Evolutionary conservation across 2,888 invertebrate genomes (phyloP), one percentile per base, ranked within the genome.

Genomic region (Dynastes tityus): DNA sequence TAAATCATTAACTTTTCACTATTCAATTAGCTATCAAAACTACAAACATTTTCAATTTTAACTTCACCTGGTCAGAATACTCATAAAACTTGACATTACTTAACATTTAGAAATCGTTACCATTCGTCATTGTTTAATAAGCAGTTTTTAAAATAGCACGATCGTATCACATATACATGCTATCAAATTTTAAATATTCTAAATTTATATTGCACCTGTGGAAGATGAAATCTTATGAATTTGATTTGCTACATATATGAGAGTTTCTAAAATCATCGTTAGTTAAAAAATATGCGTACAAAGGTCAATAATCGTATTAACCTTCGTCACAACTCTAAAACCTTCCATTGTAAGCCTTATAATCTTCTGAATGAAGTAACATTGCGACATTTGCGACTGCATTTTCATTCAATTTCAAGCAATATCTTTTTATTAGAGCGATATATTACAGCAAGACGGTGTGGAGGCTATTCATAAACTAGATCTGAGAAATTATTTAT

Each of bases 261-360:
- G 6, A 2, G 3, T 37, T 37, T 37, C 5, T 37, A 16, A 55
- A 16, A 16, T 55, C n/a, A 16, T 16, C 55, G 13, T 6, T 16
- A 11, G 32, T 13, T 4, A 2, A 32, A 11, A 29, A 32, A 63
- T 9, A 32, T 9, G 22, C 32, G 32, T 45, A 45, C 2, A 32
- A 11, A 63, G 63, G 63, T 63, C 63, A 63, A 63, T 63, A 63
- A 22, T 22, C 22, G 27, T 32, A 32, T 63, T 63, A 29, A 63
- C 63, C 63, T 63, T 29, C 27, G 13, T 32, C 27, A 1, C 27
- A 63, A 29, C 9, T 63, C 9, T 63, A 9, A 29, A 29, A 29
- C 6, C 63, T 63, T 29, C 32, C 32, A 29, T 22, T 63, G 45
- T 37, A 37, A 37, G 32, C 45, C 45, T 45, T 11, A 1, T 45